A percentile compares a stretch with the other conserved stretches of the same genome.
Conservation (phyloP, 2,797 vertebrate genomes). For the Eospalax fontanierii region DNA sequence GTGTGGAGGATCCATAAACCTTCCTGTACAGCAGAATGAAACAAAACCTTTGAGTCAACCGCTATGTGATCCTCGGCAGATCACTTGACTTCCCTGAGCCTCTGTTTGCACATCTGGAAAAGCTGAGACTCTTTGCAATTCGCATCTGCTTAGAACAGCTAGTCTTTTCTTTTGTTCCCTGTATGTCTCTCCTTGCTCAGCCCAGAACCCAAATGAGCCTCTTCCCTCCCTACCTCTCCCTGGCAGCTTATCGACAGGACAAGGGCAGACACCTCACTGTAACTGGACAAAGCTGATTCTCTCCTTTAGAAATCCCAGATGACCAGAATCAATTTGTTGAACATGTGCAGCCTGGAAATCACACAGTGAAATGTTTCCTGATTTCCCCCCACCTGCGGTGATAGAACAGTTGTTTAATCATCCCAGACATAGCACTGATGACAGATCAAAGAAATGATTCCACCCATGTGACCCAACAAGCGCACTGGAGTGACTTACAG, state of each 20-base stretch:
- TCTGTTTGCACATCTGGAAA: background rate
- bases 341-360: background rate
- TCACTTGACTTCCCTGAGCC: background rate
- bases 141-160: background rate
- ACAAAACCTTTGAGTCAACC: background rate
- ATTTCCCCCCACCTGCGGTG: too few species aligned
- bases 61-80: background rate
- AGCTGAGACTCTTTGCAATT: background rate
- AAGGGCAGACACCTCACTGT: background rate
- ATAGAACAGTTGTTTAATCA: too few species aligned
- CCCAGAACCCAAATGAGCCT: background rate
- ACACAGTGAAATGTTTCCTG: background rate
- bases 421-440: too few species aligned
- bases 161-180: background rate
- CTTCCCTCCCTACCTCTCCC: too few species aligned
- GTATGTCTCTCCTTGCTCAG: background rate
- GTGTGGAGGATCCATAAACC: too few species aligned
- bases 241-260: background rate
- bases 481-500: too few species aligned
- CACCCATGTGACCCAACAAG: too few species aligned
- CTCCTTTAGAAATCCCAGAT: background rate
- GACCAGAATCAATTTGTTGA: background rate
- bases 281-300: background rate
- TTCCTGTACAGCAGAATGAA: background rate
- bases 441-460: too few species aligned